Base-by-base conservation (phyloP, 2,113 vertebrate species). In the Oncorhynchus nerka region DNA sequence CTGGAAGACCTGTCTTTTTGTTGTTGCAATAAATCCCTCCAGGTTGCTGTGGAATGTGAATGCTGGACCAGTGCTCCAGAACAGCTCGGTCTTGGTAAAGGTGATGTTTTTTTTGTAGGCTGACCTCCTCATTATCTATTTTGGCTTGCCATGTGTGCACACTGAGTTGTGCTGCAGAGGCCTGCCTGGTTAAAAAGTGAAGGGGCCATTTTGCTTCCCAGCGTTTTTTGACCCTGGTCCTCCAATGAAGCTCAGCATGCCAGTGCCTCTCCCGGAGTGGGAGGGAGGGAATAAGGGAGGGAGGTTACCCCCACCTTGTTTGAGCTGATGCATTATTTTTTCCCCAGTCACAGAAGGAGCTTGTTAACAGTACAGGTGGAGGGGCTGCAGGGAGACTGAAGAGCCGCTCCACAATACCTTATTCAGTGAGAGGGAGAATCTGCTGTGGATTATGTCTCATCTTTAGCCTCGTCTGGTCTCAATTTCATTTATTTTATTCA, bases 51-150 rank as follows among this genome's bases (percentile, higher is more conserved):
- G 87, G 88, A 92, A 91, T 88, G 87, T 84, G 88, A 92, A 91
- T 88, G 87, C 85, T 76, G 84, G 83, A 55, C 85, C 82, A 81
- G 73, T 85, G 74, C 84, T 89, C 84, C 85, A 81, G 88, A 91
- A 45, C 39, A 85, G 88, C 90, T 89, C 82, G 84, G 89, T 85
- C 84, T 87, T 87, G 90, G 88, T 85, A 76, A 88, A 90, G 89
- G 85, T 84, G 87, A 90, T 90, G 88, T 86, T 89, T 79, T 76
- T 81, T 87, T 90, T 86, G 87, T 79, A 82, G 84, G 79, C 85
- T 90, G 91, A 90, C 90, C 91, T 91, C 89, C 88, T 86, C 77
- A 89, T 91, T 86, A 91, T 91, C 90, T 91, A 84, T 91, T 92
- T 91, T 86, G 84, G 88, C 87, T 87, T 85, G 67, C 79, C 70